These are phyloP conservation scores for Drosophila acutilabella DNA, from an alignment of 2,888 invertebrate genomes.

Conservation along the genomic window DNA sequence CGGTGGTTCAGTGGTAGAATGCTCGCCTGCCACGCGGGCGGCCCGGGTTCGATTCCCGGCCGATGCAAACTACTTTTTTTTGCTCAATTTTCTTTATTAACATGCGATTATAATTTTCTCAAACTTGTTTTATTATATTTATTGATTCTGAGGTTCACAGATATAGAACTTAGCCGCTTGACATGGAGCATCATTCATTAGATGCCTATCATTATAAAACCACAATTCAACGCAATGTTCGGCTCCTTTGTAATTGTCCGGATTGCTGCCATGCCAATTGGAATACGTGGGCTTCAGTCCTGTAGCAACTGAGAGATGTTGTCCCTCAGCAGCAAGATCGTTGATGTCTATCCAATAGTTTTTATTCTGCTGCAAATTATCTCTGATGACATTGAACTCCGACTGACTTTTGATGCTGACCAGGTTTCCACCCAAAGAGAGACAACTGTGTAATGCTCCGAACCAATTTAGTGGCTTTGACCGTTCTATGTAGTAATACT, in stretches of 20 bases:
- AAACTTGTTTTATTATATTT: background rate
- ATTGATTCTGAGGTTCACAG: background rate
- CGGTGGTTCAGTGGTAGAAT: constrained; percentile 82
- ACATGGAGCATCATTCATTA: constrained; percentile 1
- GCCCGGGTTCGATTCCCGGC: constrained; percentile 81
- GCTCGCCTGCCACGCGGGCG: constrained; percentile 81
- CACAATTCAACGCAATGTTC: background rate
- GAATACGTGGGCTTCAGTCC: background rate
- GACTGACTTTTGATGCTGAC: background rate
- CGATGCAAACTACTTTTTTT: constrained; percentile 55
- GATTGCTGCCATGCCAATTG: background rate
- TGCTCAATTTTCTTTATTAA: background rate
- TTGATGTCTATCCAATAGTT: constrained; percentile 2
- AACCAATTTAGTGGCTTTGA: background rate
- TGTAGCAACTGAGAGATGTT: background rate
- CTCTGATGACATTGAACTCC: background rate
- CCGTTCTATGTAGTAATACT: constrained; percentile 1
- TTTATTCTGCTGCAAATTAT: background rate
- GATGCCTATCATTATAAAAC: background rate
- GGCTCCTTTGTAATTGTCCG: background rate
- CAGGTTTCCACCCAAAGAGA: background rate
- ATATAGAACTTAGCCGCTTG: background rate
- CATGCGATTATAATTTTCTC: background rate
- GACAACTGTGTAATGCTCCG: background rate
- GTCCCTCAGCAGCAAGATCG: background rate